Percentiles rank a stretch among this genome's conserved stretches.
Conservation (phyloP, 2,113 vertebrate genomes). For the Theristicus caerulescens region DNA sequence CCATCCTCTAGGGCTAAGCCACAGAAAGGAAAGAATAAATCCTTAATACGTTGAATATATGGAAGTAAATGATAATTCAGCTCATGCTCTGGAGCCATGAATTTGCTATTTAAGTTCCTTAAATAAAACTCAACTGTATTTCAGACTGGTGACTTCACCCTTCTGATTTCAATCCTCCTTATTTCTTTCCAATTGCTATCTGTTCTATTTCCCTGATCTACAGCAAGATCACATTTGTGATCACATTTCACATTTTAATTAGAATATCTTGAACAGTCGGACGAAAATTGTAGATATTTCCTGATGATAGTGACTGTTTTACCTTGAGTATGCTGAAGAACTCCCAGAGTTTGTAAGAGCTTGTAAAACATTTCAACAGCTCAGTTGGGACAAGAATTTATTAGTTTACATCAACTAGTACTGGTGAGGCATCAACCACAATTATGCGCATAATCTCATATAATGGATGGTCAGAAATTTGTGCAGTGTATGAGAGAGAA, state of each 20-base stretch:
- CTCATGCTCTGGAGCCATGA: background rate
- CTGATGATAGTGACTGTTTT: background rate
- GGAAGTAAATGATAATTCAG: background rate
- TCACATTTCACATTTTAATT: no score
- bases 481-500: background rate
- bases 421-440: background rate
- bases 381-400: background rate
- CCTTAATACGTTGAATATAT: background rate
- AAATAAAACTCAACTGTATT: background rate
- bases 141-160: background rate
- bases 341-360: background rate
- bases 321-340: background rate
- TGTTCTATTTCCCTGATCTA: background rate
- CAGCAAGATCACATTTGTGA: background rate
- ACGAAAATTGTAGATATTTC: background rate
- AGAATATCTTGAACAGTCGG: background rate
- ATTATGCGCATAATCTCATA: background rate
- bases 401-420: background rate
- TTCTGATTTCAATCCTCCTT: background rate
- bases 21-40: background rate
- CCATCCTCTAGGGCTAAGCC: background rate
- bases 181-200: background rate
- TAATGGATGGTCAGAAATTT: background rate
- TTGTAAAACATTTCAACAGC: background rate
- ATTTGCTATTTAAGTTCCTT: background rate